phyloP scores from a whole-genome alignment of 1,140 invertebrate genomes.

The Melitaea cinxia region DNA sequence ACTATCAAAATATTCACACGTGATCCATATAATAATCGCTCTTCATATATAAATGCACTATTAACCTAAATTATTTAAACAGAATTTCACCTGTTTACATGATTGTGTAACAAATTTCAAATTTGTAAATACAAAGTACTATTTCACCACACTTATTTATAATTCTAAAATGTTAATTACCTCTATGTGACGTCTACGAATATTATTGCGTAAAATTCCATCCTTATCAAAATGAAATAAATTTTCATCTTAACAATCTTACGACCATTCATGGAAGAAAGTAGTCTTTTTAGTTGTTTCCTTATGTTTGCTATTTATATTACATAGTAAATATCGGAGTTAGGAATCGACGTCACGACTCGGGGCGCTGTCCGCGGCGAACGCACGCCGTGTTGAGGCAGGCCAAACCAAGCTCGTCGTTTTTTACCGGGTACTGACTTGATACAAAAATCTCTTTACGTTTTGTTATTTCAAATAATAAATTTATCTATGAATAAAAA shows the following conservation, averaged over 20 bases:
- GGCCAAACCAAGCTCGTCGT: constrained; percentile 49
- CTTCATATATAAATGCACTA: constrained; percentile 16
- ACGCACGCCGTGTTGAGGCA: constrained; percentile 73
- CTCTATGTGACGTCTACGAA: no score
- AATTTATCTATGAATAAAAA: not conserved
- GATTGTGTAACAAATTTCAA: not conserved
- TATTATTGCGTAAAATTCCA: no score
- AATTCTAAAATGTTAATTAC: no score
- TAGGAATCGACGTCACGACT: constrained; percentile 61
- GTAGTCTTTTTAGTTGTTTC: constrained; percentile 1
- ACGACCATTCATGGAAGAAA: not conserved
- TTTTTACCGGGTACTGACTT: constrained; percentile 43
- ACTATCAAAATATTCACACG: constrained; percentile 33
- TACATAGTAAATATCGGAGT: constrained; percentile 32
- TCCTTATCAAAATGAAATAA: no score
- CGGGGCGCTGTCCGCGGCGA: constrained; percentile 46
- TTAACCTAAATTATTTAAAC: constrained; percentile 14
- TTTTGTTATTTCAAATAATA: not conserved
- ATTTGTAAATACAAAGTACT: no score
- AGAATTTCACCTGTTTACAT: constrained; percentile 20
- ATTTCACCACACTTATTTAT: no score
- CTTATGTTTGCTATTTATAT: constrained; percentile 39
- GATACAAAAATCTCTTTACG: constrained; percentile 30
- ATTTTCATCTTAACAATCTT: not conserved
- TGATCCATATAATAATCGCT: constrained; percentile 30